Conservation (phyloP, 2,888 invertebrate genomes). For the Teleiodes luculella region DNA sequence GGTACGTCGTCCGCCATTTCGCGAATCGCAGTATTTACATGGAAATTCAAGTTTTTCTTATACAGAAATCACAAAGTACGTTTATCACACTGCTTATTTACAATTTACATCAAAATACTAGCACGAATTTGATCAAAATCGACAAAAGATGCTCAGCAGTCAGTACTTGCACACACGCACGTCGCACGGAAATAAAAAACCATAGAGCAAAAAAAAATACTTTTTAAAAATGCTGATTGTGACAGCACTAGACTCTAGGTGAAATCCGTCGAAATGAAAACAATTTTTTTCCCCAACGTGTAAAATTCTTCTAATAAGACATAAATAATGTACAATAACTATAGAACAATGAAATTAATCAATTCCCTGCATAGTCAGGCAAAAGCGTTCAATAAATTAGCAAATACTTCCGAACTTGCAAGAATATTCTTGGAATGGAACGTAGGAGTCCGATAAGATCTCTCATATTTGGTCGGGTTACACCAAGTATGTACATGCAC, state of each 20-base stretch:
- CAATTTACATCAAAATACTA: constrained; percentile 8
- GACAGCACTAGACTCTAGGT: constrained; percentile 2
- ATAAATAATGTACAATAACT: too few relatives aligned
- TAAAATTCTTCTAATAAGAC: too few relatives aligned
- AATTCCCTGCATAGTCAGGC: neutral
- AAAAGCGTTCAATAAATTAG: constrained; percentile 1
- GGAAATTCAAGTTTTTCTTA: neutral
- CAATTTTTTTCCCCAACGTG: too few relatives aligned
- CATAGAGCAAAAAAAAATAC: constrained; percentile 60
- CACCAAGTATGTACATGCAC: constrained; percentile 35
- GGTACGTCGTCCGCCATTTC: constrained; percentile 66
- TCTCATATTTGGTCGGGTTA: constrained; percentile 55
- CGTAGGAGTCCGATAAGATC: constrained; percentile 39
- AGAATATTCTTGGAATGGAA: constrained; percentile 40
- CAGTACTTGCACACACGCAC: too few relatives aligned
- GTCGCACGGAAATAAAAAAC: constrained; percentile 45
- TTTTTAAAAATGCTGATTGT: constrained; percentile 19
- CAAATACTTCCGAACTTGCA: neutral
- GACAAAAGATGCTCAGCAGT: constrained; percentile 14
- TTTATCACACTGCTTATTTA: neutral
- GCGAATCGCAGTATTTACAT: constrained; percentile 17
- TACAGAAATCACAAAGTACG: neutral
- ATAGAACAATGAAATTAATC: neutral
- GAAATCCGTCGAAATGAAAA: too few relatives aligned
- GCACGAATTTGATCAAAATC: constrained; percentile 10